Evolutionary conservation across 2,888 invertebrate genomes (phyloP).

Genomic region (Teleogryllus oceanicus): DNA sequence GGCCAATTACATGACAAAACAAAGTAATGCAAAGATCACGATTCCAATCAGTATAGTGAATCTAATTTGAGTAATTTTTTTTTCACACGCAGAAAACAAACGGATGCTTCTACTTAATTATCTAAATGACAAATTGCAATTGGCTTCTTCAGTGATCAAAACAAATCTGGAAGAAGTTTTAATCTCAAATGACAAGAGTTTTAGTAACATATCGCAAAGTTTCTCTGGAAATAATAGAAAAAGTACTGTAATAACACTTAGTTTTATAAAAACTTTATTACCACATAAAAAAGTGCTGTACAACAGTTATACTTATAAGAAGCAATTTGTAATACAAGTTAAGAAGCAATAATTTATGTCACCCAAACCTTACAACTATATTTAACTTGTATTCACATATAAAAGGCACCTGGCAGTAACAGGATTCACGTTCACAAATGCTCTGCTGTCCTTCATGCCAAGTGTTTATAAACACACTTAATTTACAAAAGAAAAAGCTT

Average conservation of each 20-base stretch:
- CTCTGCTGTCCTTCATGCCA: neutral
- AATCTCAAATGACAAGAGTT: too few species aligned
- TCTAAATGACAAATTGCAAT: too few species aligned
- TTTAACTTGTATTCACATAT: conserved; percentile 12
- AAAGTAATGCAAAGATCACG: too few species aligned
- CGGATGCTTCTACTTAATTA: too few species aligned
- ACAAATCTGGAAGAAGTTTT: too few species aligned
- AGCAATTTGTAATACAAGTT: conserved; percentile 27
- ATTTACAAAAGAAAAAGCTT: conserved; percentile 33
- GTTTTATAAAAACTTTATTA: conserved; percentile 31
- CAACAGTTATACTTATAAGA: neutral
- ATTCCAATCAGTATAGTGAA: too few species aligned
- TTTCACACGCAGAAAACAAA: too few species aligned
- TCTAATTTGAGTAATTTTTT: too few species aligned
- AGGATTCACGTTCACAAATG: neutral
- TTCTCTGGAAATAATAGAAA: too few species aligned
- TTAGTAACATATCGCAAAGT: too few species aligned
- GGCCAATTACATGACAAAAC: too few species aligned
- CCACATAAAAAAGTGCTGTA: conserved; percentile 32
- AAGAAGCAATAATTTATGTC: conserved; percentile 21
- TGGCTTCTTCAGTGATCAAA: too few species aligned
- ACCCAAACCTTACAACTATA: neutral
- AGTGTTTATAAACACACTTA: neutral
- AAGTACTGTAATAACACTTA: neutral
- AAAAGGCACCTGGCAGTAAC: conserved; percentile 29